Evolutionary conservation across 2,888 invertebrate species (phyloP), one percentile per base, ranked within the genome.

Genomic region (Dynastes tityus): DNA sequence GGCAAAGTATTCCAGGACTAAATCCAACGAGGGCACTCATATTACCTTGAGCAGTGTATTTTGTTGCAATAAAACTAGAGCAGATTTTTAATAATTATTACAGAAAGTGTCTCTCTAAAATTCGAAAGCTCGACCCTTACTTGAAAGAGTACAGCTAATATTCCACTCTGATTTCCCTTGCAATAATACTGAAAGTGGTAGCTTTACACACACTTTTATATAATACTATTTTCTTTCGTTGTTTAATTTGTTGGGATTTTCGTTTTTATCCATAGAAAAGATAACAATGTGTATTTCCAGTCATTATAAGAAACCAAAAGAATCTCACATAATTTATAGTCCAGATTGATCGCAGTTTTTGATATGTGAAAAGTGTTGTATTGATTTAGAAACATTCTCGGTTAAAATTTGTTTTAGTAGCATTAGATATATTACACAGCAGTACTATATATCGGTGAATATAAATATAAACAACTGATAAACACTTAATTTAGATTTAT

Each of bases 401-500:
- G 13, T 58, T 45, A 45, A 45, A 45, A 45, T 45, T 22, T 45
- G 11, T 45, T 0, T 8, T 58, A 58, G 22, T 58, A 58, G 22
- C 16, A 8, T 58, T 58, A 58, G 55, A 58, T 65, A 37, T 29
- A 65, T 45, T 45, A 45, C 45, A 45, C 11, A 11, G 8, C n/a
- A 45, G 37, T 6, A 37, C 16, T 45, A 65, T 37, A 45, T 65
- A 16, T 45, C 27, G 22, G 4, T 49, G 40, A 58, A 22, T 73
- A 74, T 49, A 37, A 58, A 40, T 73, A 74, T 61, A 74, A 71
- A 71, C 71, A 71, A 74, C 73, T 61, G 73, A 63, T 74, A 61
- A 53, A 61, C 16, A 27, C 37, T 37, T 32, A 55, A 40, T 74
- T 74, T 40, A 74, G 73, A 63, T 61, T 61, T 49, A 45, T 61